These are phyloP conservation scores for Dicrurus megarhynchus DNA, from an alignment of 2,113 vertebrate genomes.

Conservation along the genomic window DNA sequence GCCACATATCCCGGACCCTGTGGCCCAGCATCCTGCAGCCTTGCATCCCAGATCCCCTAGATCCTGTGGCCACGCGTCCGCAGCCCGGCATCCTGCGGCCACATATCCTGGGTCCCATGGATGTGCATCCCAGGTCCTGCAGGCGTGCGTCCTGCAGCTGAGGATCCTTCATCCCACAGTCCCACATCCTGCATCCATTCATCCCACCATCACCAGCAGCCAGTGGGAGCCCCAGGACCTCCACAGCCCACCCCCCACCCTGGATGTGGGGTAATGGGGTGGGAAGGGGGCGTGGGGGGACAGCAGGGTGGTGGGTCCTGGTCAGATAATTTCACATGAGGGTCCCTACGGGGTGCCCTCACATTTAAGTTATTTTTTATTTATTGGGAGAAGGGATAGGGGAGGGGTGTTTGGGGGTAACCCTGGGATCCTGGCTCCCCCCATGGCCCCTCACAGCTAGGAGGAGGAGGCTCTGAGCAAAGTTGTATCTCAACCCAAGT, in stretches of 20 bases:
- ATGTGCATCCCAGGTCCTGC: not conserved
- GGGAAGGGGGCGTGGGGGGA: not conserved
- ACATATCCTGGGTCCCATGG: not conserved
- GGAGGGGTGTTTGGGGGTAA: not conserved
- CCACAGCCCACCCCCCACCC: not conserved
- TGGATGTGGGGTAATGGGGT: not conserved
- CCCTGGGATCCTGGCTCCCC: not conserved
- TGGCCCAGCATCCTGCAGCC: not conserved
- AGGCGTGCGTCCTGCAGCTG: not conserved
- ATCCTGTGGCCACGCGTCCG: not conserved
- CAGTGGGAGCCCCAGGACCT: not conserved
- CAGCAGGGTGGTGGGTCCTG: not conserved
- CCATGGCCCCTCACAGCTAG: not conserved
- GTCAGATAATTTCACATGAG: not conserved
- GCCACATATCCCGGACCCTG: not conserved
- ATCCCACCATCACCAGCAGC: not conserved
- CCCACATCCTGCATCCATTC: not conserved
- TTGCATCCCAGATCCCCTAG: not conserved
- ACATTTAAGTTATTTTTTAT: constrained; percentile 53
- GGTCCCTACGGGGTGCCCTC: not conserved
- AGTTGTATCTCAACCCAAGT: not conserved
- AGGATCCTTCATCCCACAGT: not conserved
- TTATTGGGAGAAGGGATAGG: not conserved
- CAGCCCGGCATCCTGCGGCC: not conserved
- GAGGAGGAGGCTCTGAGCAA: not conserved